phyloP scores from a whole-genome alignment of 2,113 vertebrate genomes.

The Phasianus colchicus region DNA sequence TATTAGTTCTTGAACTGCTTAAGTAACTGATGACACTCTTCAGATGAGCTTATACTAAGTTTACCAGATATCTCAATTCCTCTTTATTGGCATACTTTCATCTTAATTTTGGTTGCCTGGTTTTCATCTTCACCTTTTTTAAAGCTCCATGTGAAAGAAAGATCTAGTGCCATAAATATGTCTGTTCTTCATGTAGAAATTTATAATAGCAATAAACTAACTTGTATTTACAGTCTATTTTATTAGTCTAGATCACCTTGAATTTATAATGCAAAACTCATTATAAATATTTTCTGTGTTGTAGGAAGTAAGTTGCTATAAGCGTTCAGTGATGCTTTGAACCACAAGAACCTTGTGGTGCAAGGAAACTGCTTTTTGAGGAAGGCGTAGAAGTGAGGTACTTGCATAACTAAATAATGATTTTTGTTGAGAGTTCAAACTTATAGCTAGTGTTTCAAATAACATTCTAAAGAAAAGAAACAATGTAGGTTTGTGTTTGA shows the following conservation, averaged over 20 bases:
- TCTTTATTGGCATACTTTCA: background rate
- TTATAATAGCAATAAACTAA: constrained; percentile 20
- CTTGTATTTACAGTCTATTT: constrained; percentile 26
- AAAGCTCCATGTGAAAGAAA: background rate
- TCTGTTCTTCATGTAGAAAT: background rate
- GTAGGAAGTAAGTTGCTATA: background rate
- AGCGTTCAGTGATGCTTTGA: background rate
- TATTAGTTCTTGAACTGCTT: background rate
- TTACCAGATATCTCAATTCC: background rate
- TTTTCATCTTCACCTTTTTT: background rate
- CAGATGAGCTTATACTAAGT: background rate
- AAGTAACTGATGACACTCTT: background rate
- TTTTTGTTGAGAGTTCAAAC: background rate
- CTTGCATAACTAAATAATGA: background rate
- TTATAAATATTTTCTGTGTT: constrained; percentile 15
- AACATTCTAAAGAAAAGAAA: background rate
- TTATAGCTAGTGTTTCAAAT: background rate
- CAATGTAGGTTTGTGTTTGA: background rate
- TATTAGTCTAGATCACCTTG: constrained; percentile 17
- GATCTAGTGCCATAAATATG: background rate
- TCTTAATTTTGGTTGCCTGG: background rate
- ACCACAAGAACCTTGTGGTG: background rate
- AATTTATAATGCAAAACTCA: constrained; percentile 19
- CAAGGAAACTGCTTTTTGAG: background rate
- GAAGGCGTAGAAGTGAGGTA: background rate